Evolutionary conservation across 2,888 invertebrate species (phyloP).

Genomic region (Ryuthela nishihirai): DNA sequence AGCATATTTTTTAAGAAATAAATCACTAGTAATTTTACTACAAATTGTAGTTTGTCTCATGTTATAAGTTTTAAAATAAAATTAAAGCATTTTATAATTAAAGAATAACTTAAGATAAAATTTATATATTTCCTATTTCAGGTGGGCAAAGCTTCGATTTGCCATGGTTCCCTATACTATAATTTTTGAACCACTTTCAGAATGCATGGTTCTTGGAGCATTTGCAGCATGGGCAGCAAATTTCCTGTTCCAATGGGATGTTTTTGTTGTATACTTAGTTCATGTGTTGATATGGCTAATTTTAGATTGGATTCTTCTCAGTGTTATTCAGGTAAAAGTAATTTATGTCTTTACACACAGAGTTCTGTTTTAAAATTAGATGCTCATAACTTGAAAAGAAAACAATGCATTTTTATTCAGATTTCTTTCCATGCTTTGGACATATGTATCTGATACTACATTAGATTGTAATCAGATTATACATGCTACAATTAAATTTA

Average conservation of each 20-base stretch:
- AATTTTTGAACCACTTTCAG: conserved; percentile 87
- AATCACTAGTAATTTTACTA: no score
- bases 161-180: conserved; percentile 93
- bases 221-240: conserved; percentile 83
- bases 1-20: no score
- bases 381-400: no score
- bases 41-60: no score
- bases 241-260: conserved; percentile 77
- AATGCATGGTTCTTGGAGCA: conserved; percentile 91
- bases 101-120: neutral
- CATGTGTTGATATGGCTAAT: conserved; percentile 94
- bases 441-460: no score
- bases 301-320: conserved; percentile 88
- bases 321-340: conserved; percentile 67
- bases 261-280: conserved; percentile 83
- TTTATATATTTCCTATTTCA: conserved; percentile 45
- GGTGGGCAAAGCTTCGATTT: conserved; percentile 93
- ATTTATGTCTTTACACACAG: neutral
- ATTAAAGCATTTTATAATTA: neutral
- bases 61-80: no score
- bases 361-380: neutral
- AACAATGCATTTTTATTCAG: no score
- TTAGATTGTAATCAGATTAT: no score
- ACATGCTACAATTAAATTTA: no score
- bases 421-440: no score